phyloP scores from a whole-genome alignment of 2,888 invertebrate species.

The Eudemis profundana region DNA sequence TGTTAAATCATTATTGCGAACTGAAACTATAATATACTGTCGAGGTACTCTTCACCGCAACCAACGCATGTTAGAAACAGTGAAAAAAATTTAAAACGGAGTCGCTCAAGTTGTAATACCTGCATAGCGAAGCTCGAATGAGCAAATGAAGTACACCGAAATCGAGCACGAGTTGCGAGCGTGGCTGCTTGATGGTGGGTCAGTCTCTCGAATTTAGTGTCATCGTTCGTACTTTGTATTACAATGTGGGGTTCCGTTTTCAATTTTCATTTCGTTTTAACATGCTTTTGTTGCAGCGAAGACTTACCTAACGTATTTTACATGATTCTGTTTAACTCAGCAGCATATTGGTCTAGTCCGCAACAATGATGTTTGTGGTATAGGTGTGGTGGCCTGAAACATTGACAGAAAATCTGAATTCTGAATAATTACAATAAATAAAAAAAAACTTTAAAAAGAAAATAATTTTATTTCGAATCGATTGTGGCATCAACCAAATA shows the following conservation, averaged over 20 bases:
- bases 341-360: not conserved
- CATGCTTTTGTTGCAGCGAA: no score
- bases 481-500: no score
- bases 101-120: conserved; percentile 1
- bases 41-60: no score
- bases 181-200: no score
- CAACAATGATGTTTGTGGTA: not conserved
- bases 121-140: conserved; percentile 1
- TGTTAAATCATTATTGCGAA: no score
- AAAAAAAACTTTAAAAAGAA: not conserved
- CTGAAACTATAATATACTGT: no score
- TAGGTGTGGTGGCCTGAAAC: not conserved
- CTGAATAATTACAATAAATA: not conserved
- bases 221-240: conserved; percentile 1
- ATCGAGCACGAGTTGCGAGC: not conserved
- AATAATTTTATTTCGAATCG: no score
- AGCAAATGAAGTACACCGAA: conserved; percentile 4
- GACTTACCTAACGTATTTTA: not conserved
- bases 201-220: not conserved
- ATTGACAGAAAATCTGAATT: not conserved
- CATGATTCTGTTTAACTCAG: not conserved
- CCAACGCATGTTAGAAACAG: no score
- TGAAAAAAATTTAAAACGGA: no score
- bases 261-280: not conserved
- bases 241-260: conserved; percentile 2